These are phyloP conservation scores for Enteromius fasciolatus DNA, from an alignment of 2,797 vertebrate genomes.

Conservation along the genomic window DNA sequence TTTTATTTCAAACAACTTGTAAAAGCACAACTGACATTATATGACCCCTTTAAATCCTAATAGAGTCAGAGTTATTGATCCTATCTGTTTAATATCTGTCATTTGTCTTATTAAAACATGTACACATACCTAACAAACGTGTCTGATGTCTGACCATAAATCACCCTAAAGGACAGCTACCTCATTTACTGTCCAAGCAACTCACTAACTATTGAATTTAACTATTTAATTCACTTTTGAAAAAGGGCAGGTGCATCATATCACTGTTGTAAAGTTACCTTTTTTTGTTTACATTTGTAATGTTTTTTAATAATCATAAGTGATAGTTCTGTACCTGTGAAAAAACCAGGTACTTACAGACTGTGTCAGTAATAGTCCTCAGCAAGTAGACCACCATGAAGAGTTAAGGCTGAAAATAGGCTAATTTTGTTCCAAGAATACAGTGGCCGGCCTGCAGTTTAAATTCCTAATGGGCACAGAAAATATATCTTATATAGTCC, in stretches of 20 bases:
- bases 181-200: neutral
- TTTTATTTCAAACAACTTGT: too few species aligned
- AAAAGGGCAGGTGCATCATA: neutral
- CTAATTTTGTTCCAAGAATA: slow-evolving; percentile 54
- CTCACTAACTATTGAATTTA: neutral
- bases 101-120: too few species aligned
- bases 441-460: slow-evolving; percentile 37
- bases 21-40: too few species aligned
- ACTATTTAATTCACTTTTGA: neutral
- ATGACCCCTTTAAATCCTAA: too few species aligned
- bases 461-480: slow-evolving; percentile 52
- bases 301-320: neutral
- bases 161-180: neutral
- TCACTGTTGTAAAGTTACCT: neutral
- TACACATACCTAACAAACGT: neutral
- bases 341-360: neutral
- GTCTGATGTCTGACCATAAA: neutral
- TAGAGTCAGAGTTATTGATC: too few species aligned
- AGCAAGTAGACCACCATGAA: slow-evolving; percentile 43
- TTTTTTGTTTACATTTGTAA: neutral
- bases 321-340: neutral
- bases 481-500: slow-evolving; percentile 46
- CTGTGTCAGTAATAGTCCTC: slow-evolving; percentile 16
- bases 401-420: slow-evolving; percentile 54
- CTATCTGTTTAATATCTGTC: too few species aligned